Evolutionary conservation across 2,113 vertebrate genomes (phyloP), one percentile per base, ranked within the genome.

Genomic region (Nesoenas mayeri): DNA sequence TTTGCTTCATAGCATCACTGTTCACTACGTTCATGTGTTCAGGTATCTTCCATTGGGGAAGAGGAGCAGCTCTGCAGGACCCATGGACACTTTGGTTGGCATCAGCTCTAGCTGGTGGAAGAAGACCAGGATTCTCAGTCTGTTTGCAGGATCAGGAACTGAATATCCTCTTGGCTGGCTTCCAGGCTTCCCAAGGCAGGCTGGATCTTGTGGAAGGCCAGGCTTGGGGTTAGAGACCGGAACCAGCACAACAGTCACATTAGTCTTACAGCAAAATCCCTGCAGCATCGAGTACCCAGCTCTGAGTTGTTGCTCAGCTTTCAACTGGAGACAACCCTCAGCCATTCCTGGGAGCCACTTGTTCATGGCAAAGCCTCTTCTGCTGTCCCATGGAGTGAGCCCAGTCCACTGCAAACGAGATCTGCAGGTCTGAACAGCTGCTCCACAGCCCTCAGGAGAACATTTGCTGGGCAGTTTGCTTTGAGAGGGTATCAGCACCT

Each of bases 241-340:
- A 67, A 79, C 19, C 10, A 26, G 48, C 54, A 31, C 60, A 85
- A 17, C 18, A 15, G 42, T 2, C 28, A 21, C 26, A 5, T 28
- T 3, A n/a, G 19, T 51, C n/a, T 48, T 58, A 28, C 20, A 54
- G 53, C 2, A 1, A 67, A 22, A 7, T 44, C 25, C 40, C 24
- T 29, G 66, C 36, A 54, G 85, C 11, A 7, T 0, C 1, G 48
- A 29, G 32, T 3, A 15, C 4, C 65, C 11, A 2, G 36, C 65
- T 67, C 25, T 0, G 0, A 57, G 70, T 15, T 36, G 8, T 15
- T 9, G 29, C n/a, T 40, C 70, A 48, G 29, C 56, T n/a, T 47
- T 65, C 0, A 1, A 31, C 34, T 34, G 36, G 34, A 57, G 48
- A 62, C 32, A 24, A 28, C 17, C 25, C 29, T 29, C 53, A 51